Evolutionary conservation across 1,140 invertebrate species (phyloP).

Genomic region (Ceratosolen fusciceps): DNA sequence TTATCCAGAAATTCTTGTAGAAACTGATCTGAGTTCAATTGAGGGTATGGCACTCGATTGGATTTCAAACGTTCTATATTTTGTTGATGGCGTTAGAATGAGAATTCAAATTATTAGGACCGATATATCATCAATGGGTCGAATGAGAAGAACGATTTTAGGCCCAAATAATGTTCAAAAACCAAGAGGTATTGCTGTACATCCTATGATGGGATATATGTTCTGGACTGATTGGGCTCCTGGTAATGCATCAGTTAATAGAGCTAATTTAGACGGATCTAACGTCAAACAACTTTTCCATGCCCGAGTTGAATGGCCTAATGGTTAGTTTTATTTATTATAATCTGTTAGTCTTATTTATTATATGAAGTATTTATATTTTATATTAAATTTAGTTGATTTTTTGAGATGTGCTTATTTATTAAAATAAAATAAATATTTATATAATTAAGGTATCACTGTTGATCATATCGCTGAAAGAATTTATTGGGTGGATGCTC

Average conservation of each 20-base stretch:
- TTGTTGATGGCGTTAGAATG: constrained; percentile 85
- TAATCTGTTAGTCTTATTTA: too few species aligned
- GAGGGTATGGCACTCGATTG: constrained; percentile 95
- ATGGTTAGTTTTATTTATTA: constrained; percentile 72
- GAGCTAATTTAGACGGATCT: constrained; percentile 88
- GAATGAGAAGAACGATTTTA: constrained; percentile 85
- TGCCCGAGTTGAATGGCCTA: constrained; percentile 88
- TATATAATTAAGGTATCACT: constrained; percentile 73
- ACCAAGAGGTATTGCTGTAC: constrained; percentile 89
- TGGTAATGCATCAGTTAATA: constrained; percentile 82
- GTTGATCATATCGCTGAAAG: constrained; percentile 86
- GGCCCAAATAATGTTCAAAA: constrained; percentile 81
- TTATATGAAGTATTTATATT: too few species aligned
- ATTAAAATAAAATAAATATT: not conserved
- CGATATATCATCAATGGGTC: constrained; percentile 77
- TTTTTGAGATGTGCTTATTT: not conserved
- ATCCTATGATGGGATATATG: constrained; percentile 87
- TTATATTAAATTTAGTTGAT: too few species aligned
- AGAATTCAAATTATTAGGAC: constrained; percentile 86
- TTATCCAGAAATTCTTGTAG: constrained; percentile 79
- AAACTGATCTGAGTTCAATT: constrained; percentile 83
- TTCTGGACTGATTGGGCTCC: constrained; percentile 96
- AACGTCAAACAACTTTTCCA: constrained; percentile 80
- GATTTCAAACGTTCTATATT: constrained; percentile 93
- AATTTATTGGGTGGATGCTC: constrained; percentile 91